Percentiles rank a stretch among this genome's conserved stretches.
Evolutionary conservation across 2,797 vertebrate species (phyloP).

Genomic region (Sciaenops ocellatus): DNA sequence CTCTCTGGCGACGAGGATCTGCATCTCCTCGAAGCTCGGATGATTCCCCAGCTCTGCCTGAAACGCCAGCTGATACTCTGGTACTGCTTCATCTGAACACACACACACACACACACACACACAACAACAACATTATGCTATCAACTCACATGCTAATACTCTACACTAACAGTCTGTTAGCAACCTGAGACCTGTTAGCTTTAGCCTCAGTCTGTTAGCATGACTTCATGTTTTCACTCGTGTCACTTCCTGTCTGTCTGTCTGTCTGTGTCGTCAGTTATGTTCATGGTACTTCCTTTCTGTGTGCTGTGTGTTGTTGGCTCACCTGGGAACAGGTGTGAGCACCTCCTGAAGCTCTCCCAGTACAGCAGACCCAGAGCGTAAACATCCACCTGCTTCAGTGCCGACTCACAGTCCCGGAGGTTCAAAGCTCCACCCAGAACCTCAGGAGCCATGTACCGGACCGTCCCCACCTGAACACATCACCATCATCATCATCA

Average conservation of each 20-base stretch:
- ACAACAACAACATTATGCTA: not conserved
- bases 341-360: conserved; percentile 97
- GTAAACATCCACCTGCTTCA: conserved; percentile 99
- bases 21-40: conserved; percentile 97
- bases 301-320: not conserved
- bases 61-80: conserved; percentile 95
- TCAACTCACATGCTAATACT: not conserved
- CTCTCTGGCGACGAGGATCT: conserved; percentile 93
- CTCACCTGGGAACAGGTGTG: conserved; percentile 92
- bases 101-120: too few relatives aligned
- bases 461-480: conserved; percentile 92
- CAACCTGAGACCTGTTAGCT: not conserved
- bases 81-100: conserved; percentile 88
- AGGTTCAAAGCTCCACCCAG: conserved; percentile 96
- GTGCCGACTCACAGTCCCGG: conserved; percentile 93
- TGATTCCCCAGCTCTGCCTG: conserved; percentile 95
- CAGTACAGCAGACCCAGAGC: conserved; percentile 95
- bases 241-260: not conserved
- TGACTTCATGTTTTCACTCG: too few relatives aligned
- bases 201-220: not conserved
- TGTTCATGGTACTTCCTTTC: not conserved
- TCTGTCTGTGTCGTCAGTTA: not conserved
- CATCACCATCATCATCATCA: not conserved
- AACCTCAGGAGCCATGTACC: conserved; percentile 97
- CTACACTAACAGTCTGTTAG: not conserved